A percentile compares a stretch with the other conserved stretches of the same genome.
phyloP scores from a whole-genome alignment of 2,113 vertebrate genomes.

The Carassius gibelio region DNA sequence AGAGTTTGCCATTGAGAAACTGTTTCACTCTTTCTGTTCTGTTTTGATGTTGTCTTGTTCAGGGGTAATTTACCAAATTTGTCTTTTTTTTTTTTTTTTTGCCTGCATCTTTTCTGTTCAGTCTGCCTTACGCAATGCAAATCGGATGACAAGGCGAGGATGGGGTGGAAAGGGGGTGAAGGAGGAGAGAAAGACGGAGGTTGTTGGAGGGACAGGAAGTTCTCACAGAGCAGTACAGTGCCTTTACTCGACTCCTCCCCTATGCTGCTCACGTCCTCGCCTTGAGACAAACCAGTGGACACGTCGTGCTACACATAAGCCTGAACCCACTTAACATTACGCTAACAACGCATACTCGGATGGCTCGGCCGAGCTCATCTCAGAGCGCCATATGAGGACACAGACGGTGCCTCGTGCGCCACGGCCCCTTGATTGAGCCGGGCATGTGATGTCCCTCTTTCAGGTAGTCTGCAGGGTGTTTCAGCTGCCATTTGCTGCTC shows the following conservation, averaged over 20 bases:
- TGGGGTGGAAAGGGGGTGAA: constrained; percentile 6
- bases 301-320: background rate
- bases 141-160: background rate
- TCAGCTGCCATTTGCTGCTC: constrained; percentile 64
- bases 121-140: constrained; percentile 9
- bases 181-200: constrained; percentile 54
- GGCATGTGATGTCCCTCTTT: constrained; percentile 8
- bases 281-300: constrained; percentile 11
- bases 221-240: constrained; percentile 80
- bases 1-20: background rate
- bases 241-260: constrained; percentile 77
- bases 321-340: background rate
- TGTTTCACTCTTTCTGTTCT: background rate
- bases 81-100: constrained; percentile 36
- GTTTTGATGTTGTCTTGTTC: constrained; percentile 44
- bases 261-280: background rate
- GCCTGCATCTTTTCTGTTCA: constrained; percentile 19
- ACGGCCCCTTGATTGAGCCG: constrained; percentile 23
- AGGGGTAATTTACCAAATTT: constrained; percentile 59
- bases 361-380: constrained; percentile 1
- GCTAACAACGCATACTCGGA: background rate
- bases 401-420: background rate
- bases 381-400: constrained; percentile 15
- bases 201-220: constrained; percentile 42
- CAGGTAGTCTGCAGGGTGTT: constrained; percentile 1